A percentile compares a stretch with the other conserved stretches of the same genome.
phyloP scores from a whole-genome alignment of 35 echinoderm and acorn worm species.

The Apostichopus parvimensis region DNA sequence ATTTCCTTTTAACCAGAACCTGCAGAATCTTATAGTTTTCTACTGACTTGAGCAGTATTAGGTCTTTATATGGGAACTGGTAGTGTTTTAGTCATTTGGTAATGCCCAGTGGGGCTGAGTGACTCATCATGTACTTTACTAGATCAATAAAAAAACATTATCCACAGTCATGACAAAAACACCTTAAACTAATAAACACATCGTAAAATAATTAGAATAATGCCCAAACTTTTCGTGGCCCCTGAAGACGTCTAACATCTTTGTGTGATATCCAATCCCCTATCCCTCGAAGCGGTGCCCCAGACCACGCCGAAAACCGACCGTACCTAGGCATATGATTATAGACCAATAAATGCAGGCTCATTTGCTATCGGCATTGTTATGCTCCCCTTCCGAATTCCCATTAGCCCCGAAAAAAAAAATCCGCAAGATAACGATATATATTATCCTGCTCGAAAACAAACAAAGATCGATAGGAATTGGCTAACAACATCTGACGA shows the following conservation, averaged over 20 bases:
- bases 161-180: not conserved
- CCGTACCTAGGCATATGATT: not conserved
- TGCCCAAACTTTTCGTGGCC: not conserved
- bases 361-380: slow-evolving; percentile 25
- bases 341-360: not conserved
- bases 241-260: slow-evolving; percentile 1
- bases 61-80: too few species aligned
- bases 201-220: not conserved
- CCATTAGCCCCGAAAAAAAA: not conserved
- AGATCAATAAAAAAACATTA: not conserved
- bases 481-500: not conserved
- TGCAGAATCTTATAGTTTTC: too few species aligned
- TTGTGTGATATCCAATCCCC: not conserved
- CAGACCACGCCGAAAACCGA: not conserved
- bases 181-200: not conserved
- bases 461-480: slow-evolving; percentile 15
- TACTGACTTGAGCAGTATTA: too few species aligned
- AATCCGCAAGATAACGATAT: slow-evolving; percentile 1
- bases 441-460: not conserved
- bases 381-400: not conserved
- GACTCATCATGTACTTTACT: not conserved
- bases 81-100: too few species aligned
- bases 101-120: not conserved
- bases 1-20: too few species aligned
- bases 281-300: not conserved